These are phyloP conservation scores for Paradoxurus hermaphroditus DNA, from an alignment of 2,113 vertebrate species.

Conservation along the genomic window DNA sequence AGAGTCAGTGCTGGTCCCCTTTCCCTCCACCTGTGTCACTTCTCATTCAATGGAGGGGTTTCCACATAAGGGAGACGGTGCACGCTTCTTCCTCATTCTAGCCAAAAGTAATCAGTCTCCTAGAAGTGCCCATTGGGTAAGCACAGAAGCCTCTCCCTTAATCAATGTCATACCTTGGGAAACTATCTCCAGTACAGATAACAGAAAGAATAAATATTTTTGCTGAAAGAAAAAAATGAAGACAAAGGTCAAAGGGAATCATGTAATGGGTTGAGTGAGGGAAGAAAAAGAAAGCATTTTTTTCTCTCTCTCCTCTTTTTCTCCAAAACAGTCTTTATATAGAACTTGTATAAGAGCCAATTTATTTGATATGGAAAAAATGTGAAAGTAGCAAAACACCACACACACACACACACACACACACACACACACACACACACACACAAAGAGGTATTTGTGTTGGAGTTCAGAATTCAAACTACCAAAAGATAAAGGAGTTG, in stretches of 20 bases:
- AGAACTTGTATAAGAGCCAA: constrained; percentile 77
- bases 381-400: constrained; percentile 57
- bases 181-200: constrained; percentile 81
- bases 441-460: constrained; percentile 62
- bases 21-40: neutral
- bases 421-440: constrained; percentile 27
- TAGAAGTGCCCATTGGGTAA: constrained; percentile 42
- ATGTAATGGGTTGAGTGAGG: constrained; percentile 64
- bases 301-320: constrained; percentile 53
- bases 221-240: constrained; percentile 80
- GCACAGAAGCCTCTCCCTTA: constrained; percentile 73
- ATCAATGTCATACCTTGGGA: constrained; percentile 79
- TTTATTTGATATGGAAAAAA: constrained; percentile 80
- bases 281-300: constrained; percentile 68
- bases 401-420: neutral
- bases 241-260: constrained; percentile 82
- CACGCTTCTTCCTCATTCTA: neutral
- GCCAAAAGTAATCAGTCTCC: constrained; percentile 52
- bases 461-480: constrained; percentile 66
- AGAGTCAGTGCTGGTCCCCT: neutral
- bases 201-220: constrained; percentile 83
- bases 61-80: neutral
- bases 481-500: constrained; percentile 76
- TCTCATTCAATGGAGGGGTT: constrained; percentile 3
- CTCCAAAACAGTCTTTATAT: constrained; percentile 74